These are phyloP conservation scores for Tragelaphus strepsiceros DNA, from an alignment of 2,113 vertebrate species.

Conservation along the genomic window DNA sequence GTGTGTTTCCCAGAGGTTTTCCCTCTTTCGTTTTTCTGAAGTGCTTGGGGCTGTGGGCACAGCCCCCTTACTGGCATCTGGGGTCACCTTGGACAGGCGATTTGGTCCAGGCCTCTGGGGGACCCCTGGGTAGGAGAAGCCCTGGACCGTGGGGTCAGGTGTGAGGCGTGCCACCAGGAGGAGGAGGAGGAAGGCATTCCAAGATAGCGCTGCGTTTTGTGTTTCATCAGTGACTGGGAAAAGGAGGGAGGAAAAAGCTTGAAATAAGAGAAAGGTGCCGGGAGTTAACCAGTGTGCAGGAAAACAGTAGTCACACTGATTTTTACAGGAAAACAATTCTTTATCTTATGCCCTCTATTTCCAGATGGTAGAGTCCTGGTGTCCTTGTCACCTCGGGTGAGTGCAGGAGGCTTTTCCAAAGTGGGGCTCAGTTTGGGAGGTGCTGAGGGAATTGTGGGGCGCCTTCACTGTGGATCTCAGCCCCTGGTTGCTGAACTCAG, in stretches of 20 bases:
- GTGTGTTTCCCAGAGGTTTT: neutral
- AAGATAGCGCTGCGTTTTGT: neutral
- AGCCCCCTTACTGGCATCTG: too few species aligned
- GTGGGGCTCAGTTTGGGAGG: neutral
- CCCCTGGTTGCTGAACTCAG: neutral
- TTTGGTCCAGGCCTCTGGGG: neutral
- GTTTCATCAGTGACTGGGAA: accelerated
- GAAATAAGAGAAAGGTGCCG: neutral
- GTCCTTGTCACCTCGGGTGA: accelerated
- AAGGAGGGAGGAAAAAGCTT: neutral
- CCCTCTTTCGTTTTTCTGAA: neutral
- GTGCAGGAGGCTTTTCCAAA: neutral
- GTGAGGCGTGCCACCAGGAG: neutral
- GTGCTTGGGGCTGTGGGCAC: neutral
- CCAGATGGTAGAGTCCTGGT: neutral
- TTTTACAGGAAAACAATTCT: neutral
- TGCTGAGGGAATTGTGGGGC: neutral
- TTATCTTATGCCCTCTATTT: neutral
- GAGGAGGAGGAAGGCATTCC: neutral
- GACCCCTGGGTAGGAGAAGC: neutral
- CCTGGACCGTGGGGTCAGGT: neutral
- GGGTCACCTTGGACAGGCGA: neutral
- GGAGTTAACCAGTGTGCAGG: accelerated
- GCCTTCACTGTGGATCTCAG: too few species aligned
- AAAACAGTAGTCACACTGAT: neutral